Conservation (phyloP, 37 sponge, comb jelly and placozoan genomes). For the Aplysina aerophoba region DNA sequence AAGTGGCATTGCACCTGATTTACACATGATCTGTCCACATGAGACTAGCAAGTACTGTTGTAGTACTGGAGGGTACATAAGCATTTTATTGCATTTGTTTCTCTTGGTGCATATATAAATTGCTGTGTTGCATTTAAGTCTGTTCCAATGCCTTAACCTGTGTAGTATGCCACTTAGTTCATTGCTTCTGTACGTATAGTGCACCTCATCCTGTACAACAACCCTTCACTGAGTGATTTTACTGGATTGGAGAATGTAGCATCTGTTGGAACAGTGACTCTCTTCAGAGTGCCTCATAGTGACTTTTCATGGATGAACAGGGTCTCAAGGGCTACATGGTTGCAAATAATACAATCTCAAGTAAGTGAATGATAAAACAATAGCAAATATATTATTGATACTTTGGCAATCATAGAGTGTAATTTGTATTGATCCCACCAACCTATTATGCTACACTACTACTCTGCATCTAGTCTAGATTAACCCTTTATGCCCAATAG, state of each 20-base stretch:
- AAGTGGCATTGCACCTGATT: no score
- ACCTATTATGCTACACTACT: no score
- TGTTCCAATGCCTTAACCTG: no score
- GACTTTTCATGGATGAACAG: conserved; percentile 1
- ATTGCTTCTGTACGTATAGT: background rate
- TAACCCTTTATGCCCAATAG: no score
- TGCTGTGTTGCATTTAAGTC: no score
- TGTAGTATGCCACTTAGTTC: no score
- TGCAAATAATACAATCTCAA: background rate
- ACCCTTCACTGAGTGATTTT: conserved; percentile 34
- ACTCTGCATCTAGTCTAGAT: no score
- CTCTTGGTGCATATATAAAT: background rate
- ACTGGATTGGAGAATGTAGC: background rate
- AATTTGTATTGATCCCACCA: background rate
- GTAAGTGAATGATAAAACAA: background rate
- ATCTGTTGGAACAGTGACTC: background rate
- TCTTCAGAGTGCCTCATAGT: background rate
- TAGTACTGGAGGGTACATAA: background rate
- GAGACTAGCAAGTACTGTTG: background rate
- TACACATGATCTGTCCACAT: no score
- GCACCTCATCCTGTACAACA: background rate
- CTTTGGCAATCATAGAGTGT: background rate
- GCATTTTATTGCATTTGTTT: background rate
- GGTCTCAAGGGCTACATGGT: background rate
- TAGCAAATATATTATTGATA: no score